Conservation (phyloP, 2,797 vertebrate species). For the Ara ararauna region DNA sequence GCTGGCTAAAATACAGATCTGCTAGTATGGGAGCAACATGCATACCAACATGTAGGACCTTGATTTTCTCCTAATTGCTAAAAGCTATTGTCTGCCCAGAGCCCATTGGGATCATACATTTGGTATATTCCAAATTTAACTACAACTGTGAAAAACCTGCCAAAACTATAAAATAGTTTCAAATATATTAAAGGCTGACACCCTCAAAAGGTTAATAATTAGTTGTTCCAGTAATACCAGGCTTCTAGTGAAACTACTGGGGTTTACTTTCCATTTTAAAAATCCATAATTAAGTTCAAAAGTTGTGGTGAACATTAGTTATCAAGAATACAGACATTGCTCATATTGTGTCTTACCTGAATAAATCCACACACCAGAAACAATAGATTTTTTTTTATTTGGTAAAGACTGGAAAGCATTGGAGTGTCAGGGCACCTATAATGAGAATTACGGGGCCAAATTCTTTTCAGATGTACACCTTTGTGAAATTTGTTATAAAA, state of each 20-base stretch:
- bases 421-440: neutral
- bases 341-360: neutral
- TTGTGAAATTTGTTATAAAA: neutral
- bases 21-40: neutral
- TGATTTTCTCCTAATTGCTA: neutral
- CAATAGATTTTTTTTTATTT: neutral
- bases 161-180: neutral
- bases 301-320: neutral
- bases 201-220: neutral
- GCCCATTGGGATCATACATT: neutral
- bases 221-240: neutral
- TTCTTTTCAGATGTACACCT: neutral
- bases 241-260: neutral
- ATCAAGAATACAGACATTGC: neutral
- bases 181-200: neutral
- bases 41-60: neutral
- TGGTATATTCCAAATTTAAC: neutral
- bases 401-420: neutral
- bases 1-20: neutral
- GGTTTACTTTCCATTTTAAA: neutral
- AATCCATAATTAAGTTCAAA: neutral
- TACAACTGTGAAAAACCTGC: neutral
- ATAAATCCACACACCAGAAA: neutral
- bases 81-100: neutral
- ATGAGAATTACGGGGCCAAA: neutral